Evolutionary conservation across 2,797 vertebrate species (phyloP).

Genomic region (Danio albolineatus): DNA sequence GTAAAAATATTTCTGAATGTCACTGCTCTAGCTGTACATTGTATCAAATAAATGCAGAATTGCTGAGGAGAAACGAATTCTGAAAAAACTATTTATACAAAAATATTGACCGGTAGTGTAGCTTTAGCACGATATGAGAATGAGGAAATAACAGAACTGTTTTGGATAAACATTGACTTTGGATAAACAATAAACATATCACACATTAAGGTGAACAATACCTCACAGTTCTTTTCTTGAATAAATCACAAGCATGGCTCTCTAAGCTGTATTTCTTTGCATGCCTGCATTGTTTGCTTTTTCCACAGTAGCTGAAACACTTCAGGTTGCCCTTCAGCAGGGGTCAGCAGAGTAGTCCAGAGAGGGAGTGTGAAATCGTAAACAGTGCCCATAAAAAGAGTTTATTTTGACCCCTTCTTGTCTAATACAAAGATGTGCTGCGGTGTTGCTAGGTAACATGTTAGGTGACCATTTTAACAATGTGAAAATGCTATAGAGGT

Average conservation of each 20-base stretch:
- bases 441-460: slow-evolving; percentile 22
- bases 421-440: slow-evolving; percentile 1
- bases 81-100: too few species aligned
- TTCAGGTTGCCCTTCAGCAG: slow-evolving; percentile 26
- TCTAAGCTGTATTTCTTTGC: background rate
- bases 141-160: too few species aligned
- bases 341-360: slow-evolving; percentile 21
- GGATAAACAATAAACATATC: too few species aligned
- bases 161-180: too few species aligned
- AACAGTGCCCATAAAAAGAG: slow-evolving; percentile 9
- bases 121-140: too few species aligned
- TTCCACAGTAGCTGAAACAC: slow-evolving; percentile 5
- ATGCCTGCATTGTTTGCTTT: background rate
- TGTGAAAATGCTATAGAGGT: slow-evolving; percentile 5
- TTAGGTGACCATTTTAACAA: slow-evolving; percentile 32
- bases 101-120: too few species aligned
- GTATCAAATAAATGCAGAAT: too few species aligned
- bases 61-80: too few species aligned
- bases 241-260: background rate
- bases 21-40: too few species aligned
- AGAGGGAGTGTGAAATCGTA: slow-evolving; percentile 1
- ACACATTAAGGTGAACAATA: background rate
- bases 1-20: too few species aligned
- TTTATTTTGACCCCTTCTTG: slow-evolving; percentile 28
- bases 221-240: background rate